Base-by-base conservation (phyloP, 1,140 invertebrate genomes). In the Kradibia gibbosae region DNA sequence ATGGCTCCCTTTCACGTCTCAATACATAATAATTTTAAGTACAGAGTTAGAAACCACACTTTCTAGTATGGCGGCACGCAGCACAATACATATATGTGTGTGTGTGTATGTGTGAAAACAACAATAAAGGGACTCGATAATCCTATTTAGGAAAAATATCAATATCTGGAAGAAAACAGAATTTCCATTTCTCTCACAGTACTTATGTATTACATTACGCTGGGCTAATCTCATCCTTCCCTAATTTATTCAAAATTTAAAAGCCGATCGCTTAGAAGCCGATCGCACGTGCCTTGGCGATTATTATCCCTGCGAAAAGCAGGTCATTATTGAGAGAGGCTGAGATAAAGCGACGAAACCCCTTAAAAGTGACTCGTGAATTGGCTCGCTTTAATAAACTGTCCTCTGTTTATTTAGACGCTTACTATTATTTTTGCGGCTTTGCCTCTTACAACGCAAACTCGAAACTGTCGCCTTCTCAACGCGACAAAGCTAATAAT, bases 391-490 rank as follows among this genome's bases (percentile, higher is more conserved):
- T 34, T 25, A 53, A 42, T 73, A 71, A 74, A 78, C 22, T 78
- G 76, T 70, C 74, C 20, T 67, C 20, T 78, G 62, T 70, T 22
- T 79, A 3, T 60, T 80, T 83, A 60, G 82, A 73, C 73, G 62
- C 62, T 77, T 50, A 20, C 55, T 85, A 79, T 86, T 85, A 84
- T 86, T 86, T 78, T 82, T 84, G 62, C 76, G 74, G 36, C 81
- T 85, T 84, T 85, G 76, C 72, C 73, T 45, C 13, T 45, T 45
- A 45, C 13, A 45, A n/a, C n/a, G n/a, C n/a, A n/a, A n/a, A n/a
- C n/a, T n/a, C n/a, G n/a, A n/a, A n/a, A n/a, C n/a, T n/a, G n/a
- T n/a, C n/a, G n/a, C n/a, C n/a, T n/a, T n/a, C n/a, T n/a, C n/a
- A n/a, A n/a, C n/a, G n/a, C n/a, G n/a, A n/a, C n/a, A n/a, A n/a